These are phyloP conservation scores for Spilarctia lutea DNA, from an alignment of 2,888 invertebrate genomes.

Conservation along the genomic window DNA sequence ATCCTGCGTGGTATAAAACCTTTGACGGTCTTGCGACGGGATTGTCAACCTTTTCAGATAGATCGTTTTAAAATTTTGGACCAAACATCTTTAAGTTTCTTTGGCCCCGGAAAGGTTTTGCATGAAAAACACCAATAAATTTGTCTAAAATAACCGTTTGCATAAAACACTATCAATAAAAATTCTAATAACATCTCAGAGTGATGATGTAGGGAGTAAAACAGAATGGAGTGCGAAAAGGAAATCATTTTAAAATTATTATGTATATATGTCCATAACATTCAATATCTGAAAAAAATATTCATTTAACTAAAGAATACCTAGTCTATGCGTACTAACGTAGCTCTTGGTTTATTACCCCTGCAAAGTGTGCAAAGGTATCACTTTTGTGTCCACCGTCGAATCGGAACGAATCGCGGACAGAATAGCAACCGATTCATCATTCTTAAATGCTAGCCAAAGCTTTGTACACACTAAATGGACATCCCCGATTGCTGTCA, in stretches of 20 bases:
- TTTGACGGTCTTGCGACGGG: slow-evolving; percentile 40
- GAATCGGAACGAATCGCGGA: slow-evolving; percentile 82
- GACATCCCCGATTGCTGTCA: slow-evolving; percentile 74
- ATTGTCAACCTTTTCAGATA: slow-evolving; percentile 34
- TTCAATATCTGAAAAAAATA: not conserved
- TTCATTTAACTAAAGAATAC: not conserved
- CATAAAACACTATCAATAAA: not conserved
- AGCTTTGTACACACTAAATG: slow-evolving; percentile 75
- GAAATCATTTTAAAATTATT: not conserved
- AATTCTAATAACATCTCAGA: too few relatives aligned
- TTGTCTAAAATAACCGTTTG: not conserved
- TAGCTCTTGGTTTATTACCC: slow-evolving; percentile 41
- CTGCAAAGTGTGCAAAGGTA: slow-evolving; percentile 61
- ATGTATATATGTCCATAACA: not conserved
- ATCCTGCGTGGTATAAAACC: slow-evolving; percentile 61
- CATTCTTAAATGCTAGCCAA: slow-evolving; percentile 81
- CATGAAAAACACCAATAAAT: not conserved
- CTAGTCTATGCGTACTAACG: not conserved
- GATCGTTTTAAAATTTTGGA: too few relatives aligned
- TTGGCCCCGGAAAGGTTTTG: too few relatives aligned
- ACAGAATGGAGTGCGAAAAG: not conserved
- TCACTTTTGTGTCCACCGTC: slow-evolving; percentile 74
- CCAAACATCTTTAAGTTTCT: not conserved
- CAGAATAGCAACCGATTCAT: slow-evolving; percentile 80
- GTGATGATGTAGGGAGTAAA: not conserved